Evolutionary conservation across 2,888 invertebrate species (phyloP).

Genomic region (Hybos culiciformis): DNA sequence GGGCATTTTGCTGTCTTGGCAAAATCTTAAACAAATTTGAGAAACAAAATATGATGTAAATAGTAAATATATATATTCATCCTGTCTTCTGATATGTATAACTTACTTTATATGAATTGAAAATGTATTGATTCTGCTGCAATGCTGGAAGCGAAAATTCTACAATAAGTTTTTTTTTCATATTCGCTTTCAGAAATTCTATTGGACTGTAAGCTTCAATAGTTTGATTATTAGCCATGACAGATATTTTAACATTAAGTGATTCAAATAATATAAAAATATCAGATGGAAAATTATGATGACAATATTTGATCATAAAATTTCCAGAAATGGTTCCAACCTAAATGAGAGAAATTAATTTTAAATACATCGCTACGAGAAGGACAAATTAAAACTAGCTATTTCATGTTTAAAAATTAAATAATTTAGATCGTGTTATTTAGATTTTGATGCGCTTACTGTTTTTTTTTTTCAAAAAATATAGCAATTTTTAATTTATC

Average conservation of each 20-base stretch:
- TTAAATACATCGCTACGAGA: too few species aligned
- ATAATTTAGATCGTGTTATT: too few species aligned
- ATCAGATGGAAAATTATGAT: slow-evolving; percentile 58
- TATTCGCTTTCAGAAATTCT: slow-evolving; percentile 45
- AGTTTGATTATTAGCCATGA: slow-evolving; percentile 32
- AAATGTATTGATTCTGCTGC: slow-evolving; percentile 35
- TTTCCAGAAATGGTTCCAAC: slow-evolving; percentile 56
- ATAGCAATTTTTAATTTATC: background rate
- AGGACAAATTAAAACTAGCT: background rate
- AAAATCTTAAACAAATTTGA: slow-evolving; percentile 43
- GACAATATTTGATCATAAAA: slow-evolving; percentile 49
- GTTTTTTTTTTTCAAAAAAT: too few species aligned
- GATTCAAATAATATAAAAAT: slow-evolving; percentile 42
- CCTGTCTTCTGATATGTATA: background rate
- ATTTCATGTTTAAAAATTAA: background rate
- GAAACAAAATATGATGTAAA: background rate
- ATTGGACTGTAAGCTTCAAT: slow-evolving; percentile 24
- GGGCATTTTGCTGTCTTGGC: slow-evolving; percentile 62
- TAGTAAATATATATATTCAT: background rate
- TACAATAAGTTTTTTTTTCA: slow-evolving; percentile 50
- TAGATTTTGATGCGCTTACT: too few species aligned
- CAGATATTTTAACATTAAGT: slow-evolving; percentile 25
- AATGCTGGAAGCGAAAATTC: slow-evolving; percentile 46
- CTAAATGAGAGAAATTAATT: slow-evolving; percentile 29
- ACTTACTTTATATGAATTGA: slow-evolving; percentile 54